phyloP scores from a whole-genome alignment of 2,888 invertebrate genomes.

The Tinea semifulvella region DNA sequence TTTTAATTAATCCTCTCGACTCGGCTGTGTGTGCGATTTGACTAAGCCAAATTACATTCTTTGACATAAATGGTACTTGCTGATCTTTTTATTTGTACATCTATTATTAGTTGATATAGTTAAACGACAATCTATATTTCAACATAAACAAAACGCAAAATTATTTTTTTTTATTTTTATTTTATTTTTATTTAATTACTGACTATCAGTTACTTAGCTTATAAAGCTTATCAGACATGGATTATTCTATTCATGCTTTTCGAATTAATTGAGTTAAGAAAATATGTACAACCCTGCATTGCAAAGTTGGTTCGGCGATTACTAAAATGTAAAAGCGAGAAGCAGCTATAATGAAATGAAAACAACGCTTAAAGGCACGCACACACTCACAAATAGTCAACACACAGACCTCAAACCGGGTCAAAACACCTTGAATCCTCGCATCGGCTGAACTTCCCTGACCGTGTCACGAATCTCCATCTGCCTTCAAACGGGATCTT shows the following conservation, averaged over 20 bases:
- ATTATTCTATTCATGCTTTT: too few species aligned
- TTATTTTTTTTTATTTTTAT: neutral
- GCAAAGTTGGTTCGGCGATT: constrained; percentile 51
- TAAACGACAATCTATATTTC: neutral
- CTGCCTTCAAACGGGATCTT: constrained; percentile 56
- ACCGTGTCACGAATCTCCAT: constrained; percentile 59
- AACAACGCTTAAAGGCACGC: constrained; percentile 49
- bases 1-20: constrained; percentile 1
- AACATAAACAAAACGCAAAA: neutral
- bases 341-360: constrained; percentile 59
- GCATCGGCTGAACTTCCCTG: constrained; percentile 56
- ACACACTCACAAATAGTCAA: constrained; percentile 29
- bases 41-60: constrained; percentile 4
- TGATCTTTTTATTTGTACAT: neutral
- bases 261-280: too few species aligned
- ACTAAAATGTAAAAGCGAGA: constrained; percentile 62
- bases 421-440: constrained; percentile 62
- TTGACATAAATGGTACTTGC: neutral
- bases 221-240: too few species aligned
- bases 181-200: neutral
- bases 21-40: neutral
- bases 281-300: constrained; percentile 39
- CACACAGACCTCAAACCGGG: constrained; percentile 51
- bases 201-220: too few species aligned
- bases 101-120: neutral